Evolutionary conservation across 2,888 invertebrate species (phyloP), one percentile per base, ranked within the genome.

Genomic region (Archips crataeganus): DNA sequence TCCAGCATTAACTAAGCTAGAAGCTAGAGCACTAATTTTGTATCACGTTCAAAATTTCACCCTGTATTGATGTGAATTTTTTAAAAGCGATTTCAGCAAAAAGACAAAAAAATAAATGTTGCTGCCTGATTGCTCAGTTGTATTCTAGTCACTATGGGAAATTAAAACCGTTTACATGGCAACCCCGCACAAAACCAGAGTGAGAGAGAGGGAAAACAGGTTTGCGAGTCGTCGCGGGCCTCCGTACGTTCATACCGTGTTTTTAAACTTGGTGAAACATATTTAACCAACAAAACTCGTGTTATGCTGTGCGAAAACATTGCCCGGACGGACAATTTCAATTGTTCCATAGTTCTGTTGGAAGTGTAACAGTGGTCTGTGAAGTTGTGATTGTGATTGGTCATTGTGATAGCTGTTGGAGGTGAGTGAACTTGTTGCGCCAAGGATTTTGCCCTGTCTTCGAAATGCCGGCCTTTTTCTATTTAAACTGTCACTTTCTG

Each of bases 371-470:
- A 82, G 85, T 84, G 81, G 63, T 60, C 82, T 84, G 82, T 74
- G 75, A 76, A 39, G 79, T 85, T 80, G 84, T 81, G 87, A 78
- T 80, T 78, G 87, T 87, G 87, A 78, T 80, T 78, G 85, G 84
- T 84, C 82, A 79, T 63, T 74, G 64, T 71, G 77, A 77, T 74
- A 75, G 76, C 62, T 70, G 77, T 77, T 73, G 73, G 77, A 87
- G 91, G 92, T 91, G 88, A 92, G 84, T 92, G 92, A 92, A 91
- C 92, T 90, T 86, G 75, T 89, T 86, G 75, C 77, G 39, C 73
- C 78, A 84, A 88, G 90, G 87, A 87, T 85, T 81, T 84, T 87
- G 86, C 89, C 89, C 70, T 62, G 60, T 62, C 47, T 62, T 45
- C 23, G 73, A 72, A 75, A 67, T 63, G 72, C 70, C 73, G 70